Evolutionary conservation across 2,113 vertebrate species (phyloP).

Genomic region (Heterochromis multidens): DNA sequence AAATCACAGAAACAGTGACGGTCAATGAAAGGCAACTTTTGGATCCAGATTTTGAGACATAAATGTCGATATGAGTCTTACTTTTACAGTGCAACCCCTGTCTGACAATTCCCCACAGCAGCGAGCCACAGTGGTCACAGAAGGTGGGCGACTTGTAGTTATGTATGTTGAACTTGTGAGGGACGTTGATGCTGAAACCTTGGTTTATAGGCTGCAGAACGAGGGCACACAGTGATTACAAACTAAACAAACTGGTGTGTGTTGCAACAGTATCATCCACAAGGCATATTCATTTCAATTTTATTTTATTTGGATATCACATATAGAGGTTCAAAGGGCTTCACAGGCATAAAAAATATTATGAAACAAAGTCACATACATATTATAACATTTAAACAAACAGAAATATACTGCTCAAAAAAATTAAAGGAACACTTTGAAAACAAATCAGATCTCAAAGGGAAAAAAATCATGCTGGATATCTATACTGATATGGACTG

Average conservation of each 20-base stretch:
- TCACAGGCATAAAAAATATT: neutral
- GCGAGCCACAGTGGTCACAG: constrained; percentile 95
- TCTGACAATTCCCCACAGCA: constrained; percentile 92
- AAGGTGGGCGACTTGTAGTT: constrained; percentile 96
- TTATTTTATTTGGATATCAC: neutral
- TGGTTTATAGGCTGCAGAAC: constrained; percentile 79
- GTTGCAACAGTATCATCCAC: neutral
- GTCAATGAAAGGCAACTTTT: neutral
- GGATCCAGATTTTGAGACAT: neutral
- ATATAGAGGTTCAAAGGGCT: neutral
- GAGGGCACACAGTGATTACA: neutral
- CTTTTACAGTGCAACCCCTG: constrained; percentile 98
- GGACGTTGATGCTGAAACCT: constrained; percentile 96
- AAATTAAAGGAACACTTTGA: no score
- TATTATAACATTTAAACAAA: neutral
- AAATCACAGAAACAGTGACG: neutral
- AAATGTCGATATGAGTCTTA: constrained; percentile 61
- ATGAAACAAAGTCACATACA: neutral
- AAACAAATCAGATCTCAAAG: no score
- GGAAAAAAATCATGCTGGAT: no score
- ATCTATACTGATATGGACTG: no score
- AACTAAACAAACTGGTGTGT: neutral
- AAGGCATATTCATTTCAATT: neutral
- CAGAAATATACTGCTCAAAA: no score
- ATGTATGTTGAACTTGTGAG: constrained; percentile 91